phyloP scores from a whole-genome alignment of 2,888 invertebrate species.

The Phengaris arion region DNA sequence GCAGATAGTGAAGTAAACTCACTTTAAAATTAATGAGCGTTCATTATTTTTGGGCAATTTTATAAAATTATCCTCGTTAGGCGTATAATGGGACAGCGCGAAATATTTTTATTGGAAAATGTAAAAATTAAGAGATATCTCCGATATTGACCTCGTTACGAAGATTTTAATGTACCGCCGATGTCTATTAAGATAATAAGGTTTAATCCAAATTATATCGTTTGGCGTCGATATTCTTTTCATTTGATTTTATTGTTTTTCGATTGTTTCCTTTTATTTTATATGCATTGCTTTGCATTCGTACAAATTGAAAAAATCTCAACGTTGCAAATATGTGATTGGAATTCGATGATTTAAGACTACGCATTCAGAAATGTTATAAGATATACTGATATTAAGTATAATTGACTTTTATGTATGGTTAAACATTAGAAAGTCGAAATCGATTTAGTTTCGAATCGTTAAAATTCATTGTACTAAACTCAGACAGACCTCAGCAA shows the following conservation, averaged over 20 bases:
- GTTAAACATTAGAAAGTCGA: too few species aligned
- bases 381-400: too few species aligned
- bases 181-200: constrained; percentile 20
- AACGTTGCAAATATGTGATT: too few species aligned
- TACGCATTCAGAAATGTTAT: too few species aligned
- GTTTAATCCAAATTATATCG: constrained; percentile 25
- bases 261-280: background rate
- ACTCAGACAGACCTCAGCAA: too few species aligned
- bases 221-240: background rate
- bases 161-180: constrained; percentile 23
- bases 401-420: too few species aligned
- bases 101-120: constrained; percentile 33
- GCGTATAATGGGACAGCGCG: constrained; percentile 34
- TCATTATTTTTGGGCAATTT: constrained; percentile 36
- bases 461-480: too few species aligned
- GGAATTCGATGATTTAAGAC: too few species aligned
- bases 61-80: constrained; percentile 35
- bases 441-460: too few species aligned
- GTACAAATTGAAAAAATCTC: too few species aligned
- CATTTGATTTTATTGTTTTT: background rate
- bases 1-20: constrained; percentile 23
- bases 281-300: too few species aligned
- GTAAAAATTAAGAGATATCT: constrained; percentile 26
- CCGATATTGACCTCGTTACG: constrained; percentile 24
- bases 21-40: constrained; percentile 33